Conservation (phyloP, 2,888 invertebrate species). For the Pollenia griseotomentosa region DNA sequence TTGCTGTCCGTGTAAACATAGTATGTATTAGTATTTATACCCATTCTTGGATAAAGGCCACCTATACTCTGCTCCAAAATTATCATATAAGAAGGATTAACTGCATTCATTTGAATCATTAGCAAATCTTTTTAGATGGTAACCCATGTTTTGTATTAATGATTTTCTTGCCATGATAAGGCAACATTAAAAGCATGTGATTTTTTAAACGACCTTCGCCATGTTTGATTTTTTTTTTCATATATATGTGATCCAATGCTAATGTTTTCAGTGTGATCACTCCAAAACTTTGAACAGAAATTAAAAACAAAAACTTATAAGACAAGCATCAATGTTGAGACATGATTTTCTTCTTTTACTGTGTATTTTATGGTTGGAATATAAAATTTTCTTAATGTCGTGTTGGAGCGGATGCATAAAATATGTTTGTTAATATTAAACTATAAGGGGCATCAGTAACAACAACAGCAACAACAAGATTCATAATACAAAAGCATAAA, state of each 20-base stretch:
- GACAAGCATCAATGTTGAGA: constrained; percentile 58
- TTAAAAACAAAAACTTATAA: constrained; percentile 27
- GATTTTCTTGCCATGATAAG: constrained; percentile 54
- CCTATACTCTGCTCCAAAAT: neutral
- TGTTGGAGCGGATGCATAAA: constrained; percentile 73
- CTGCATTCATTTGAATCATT: neutral
- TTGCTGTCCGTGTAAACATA: too few species aligned
- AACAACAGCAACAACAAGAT: constrained; percentile 25
- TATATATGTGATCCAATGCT: constrained; percentile 30
- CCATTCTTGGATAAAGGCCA: neutral
- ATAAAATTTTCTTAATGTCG: constrained; percentile 69
- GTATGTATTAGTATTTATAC: too few species aligned
- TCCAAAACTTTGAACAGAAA: constrained; percentile 34
- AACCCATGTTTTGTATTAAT: constrained; percentile 32
- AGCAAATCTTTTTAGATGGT: constrained; percentile 1
- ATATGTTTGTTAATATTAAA: constrained; percentile 70
- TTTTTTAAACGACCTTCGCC: constrained; percentile 72
- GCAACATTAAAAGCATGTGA: constrained; percentile 59
- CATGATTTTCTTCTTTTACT: constrained; percentile 64
- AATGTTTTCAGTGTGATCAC: constrained; percentile 48
- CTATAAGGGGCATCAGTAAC: constrained; percentile 54
- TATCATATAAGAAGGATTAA: constrained; percentile 2
- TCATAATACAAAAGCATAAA: constrained; percentile 26
- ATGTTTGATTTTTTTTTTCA: constrained; percentile 50
- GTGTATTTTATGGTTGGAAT: constrained; percentile 65